phyloP scores from a whole-genome alignment of 2,113 vertebrate species.

The Bujurquina vittata region DNA sequence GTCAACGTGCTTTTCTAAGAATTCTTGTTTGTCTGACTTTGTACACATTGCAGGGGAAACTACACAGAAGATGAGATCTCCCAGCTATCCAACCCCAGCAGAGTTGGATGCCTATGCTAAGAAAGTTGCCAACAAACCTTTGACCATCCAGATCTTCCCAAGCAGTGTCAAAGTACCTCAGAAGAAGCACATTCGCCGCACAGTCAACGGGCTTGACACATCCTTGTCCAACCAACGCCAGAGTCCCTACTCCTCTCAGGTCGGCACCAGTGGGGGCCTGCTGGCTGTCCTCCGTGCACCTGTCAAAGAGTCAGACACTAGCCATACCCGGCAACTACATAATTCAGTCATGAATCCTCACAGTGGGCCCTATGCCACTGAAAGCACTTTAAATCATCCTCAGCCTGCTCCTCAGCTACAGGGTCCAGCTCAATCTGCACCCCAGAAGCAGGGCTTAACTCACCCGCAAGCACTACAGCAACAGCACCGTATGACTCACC shows the following conservation, averaged over 20 bases:
- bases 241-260: constrained; percentile 94
- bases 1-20: not conserved
- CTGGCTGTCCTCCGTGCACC: constrained; percentile 94
- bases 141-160: constrained; percentile 99
- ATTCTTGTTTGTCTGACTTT: constrained; percentile 31
- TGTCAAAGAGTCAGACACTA: constrained; percentile 90
- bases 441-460: constrained; percentile 66
- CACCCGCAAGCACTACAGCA: constrained; percentile 66
- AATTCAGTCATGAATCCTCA: constrained; percentile 94
- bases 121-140: constrained; percentile 97
- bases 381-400: constrained; percentile 97
- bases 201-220: constrained; percentile 98
- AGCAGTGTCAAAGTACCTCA: constrained; percentile 99
- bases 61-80: constrained; percentile 99
- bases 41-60: constrained; percentile 91
- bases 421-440: constrained; percentile 81
- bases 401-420: constrained; percentile 80
- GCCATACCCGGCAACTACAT: constrained; percentile 85
- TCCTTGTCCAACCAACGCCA: constrained; percentile 89
- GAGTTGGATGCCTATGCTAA: constrained; percentile 99
- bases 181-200: constrained; percentile 96
- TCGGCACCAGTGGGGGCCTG: constrained; percentile 90
- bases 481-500: constrained; percentile 45
- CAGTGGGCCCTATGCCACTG: constrained; percentile 86
- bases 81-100: constrained; percentile 98